Conservation (phyloP, 2,888 invertebrate species). For the Epinotia demarniana region DNA sequence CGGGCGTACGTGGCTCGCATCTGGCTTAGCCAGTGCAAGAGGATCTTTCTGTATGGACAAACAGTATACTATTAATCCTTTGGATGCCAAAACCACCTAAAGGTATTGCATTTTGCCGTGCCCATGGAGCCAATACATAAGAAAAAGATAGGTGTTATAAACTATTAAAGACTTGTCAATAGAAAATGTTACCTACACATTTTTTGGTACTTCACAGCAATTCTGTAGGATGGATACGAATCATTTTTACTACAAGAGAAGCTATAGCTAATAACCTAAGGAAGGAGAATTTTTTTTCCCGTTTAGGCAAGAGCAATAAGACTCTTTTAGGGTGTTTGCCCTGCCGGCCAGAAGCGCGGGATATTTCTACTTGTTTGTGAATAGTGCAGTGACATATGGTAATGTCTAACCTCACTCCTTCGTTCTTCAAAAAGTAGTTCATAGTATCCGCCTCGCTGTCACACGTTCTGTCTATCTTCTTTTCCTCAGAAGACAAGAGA, state of each 20-base stretch:
- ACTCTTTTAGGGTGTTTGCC: background rate
- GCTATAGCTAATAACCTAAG: background rate
- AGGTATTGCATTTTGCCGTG: too few species aligned
- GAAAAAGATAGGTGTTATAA: background rate
- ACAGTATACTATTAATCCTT: background rate
- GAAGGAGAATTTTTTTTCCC: background rate
- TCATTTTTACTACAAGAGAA: background rate
- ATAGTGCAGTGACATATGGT: background rate
- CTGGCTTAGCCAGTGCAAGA: slow-evolving; percentile 71
- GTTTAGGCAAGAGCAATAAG: background rate
- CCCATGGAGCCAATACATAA: too few species aligned
- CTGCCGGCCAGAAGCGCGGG: background rate
- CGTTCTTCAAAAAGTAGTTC: slow-evolving; percentile 71
- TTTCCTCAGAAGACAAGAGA: slow-evolving; percentile 75
- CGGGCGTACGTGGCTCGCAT: slow-evolving; percentile 68
- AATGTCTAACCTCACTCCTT: slow-evolving; percentile 67
- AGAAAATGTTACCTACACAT: background rate
- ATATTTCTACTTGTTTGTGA: background rate
- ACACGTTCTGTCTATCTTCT: slow-evolving; percentile 71
- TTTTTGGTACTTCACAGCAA: background rate
- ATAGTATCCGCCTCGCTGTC: slow-evolving; percentile 75
- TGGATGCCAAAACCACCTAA: too few species aligned
- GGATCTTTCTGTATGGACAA: slow-evolving; percentile 63
- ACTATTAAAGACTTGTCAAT: background rate
- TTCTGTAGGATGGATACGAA: background rate